A percentile compares a stretch with the other conserved stretches of the same genome.
phyloP scores from a whole-genome alignment of 2,797 vertebrate species.

The Paramormyrops hopkinsi region DNA sequence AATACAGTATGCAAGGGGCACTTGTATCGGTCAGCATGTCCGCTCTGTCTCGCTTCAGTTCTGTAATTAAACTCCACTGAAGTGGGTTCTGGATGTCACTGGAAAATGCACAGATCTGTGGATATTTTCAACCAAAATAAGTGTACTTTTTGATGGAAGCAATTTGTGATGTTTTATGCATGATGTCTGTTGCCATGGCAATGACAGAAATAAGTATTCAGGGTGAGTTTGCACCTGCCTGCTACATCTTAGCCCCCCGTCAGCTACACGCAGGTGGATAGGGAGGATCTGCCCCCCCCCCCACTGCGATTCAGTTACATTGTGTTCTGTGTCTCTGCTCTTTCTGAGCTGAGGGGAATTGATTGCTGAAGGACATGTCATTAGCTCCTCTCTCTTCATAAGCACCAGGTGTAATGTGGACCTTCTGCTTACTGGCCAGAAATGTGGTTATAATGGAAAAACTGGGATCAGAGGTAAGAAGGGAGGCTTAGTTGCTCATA shows the following conservation, averaged over 20 bases:
- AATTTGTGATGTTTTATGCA: conserved; percentile 7
- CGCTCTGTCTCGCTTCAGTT: not conserved
- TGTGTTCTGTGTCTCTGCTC: not conserved
- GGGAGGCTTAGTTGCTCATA: not conserved
- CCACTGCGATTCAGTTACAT: not conserved
- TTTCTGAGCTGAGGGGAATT: not conserved
- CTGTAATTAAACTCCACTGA: not conserved
- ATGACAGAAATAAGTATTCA: not conserved
- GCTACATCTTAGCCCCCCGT: not conserved
- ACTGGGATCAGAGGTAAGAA: not conserved
- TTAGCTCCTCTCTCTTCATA: not conserved
- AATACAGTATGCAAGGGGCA: not conserved
- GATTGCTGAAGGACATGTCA: not conserved
- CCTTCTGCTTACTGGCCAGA: not conserved
- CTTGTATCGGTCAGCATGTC: too few species aligned
- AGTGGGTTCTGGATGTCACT: not conserved
- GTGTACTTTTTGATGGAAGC: not conserved
- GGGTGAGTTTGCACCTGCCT: not conserved
- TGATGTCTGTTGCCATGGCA: not conserved
- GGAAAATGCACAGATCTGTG: not conserved
- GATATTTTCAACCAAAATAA: not conserved
- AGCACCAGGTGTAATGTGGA: not conserved
- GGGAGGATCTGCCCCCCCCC: not conserved
- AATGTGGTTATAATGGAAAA: not conserved
- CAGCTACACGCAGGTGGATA: not conserved